Percentiles rank a stretch among this genome's conserved stretches.
Conservation (phyloP, 2,888 invertebrate species). For the Gymnocheta viridis region DNA sequence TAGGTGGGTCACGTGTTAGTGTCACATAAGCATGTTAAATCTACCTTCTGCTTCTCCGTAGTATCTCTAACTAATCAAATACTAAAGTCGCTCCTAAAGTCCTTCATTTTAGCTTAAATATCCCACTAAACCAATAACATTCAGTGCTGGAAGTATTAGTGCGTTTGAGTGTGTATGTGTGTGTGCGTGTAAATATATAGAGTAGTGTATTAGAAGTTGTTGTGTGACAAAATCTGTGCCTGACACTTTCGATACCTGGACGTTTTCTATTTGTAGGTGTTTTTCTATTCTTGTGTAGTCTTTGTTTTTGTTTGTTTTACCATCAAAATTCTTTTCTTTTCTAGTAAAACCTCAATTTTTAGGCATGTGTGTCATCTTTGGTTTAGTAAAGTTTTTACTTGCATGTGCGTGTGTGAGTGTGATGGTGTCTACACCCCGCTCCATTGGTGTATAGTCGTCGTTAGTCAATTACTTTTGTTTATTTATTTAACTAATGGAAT, state of each 20-base stretch:
- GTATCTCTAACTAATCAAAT: conserved; percentile 34
- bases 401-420: neutral
- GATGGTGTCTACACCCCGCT: neutral
- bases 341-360: conserved; percentile 41
- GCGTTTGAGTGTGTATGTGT: neutral
- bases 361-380: neutral
- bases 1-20: conserved; percentile 59
- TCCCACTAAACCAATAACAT: conserved; percentile 48
- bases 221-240: conserved; percentile 43
- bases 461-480: conserved; percentile 75
- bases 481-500: conserved; percentile 80
- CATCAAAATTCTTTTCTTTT: neutral
- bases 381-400: too few species aligned
- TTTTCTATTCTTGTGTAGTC: conserved; percentile 5
- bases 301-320: neutral
- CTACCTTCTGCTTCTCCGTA: neutral
- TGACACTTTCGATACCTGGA: conserved; percentile 53
- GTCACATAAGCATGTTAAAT: conserved; percentile 12
- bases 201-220: neutral
- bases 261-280: neutral
- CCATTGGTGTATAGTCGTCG: conserved; percentile 43
- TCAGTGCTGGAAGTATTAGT: conserved; percentile 3
- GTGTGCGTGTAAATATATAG: neutral
- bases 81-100: conserved; percentile 26
- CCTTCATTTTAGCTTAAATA: conserved; percentile 44